Evolutionary conservation across 2,888 invertebrate species (phyloP).

Genomic region (Papilio demoleus): DNA sequence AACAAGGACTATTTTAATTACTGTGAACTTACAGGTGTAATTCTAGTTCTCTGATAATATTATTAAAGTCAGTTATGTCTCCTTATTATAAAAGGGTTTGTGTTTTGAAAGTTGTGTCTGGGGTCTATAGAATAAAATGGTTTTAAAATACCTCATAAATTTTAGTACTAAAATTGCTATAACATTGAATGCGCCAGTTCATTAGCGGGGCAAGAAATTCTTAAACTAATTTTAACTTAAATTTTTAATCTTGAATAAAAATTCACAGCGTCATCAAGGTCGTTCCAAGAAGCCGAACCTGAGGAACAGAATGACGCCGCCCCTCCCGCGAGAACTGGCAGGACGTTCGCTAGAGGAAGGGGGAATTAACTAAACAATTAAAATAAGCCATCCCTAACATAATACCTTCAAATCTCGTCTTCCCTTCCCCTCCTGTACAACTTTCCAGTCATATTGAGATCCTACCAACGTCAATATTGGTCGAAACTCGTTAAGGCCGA

Average conservation of each 20-base stretch:
- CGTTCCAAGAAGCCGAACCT: slow-evolving; percentile 63
- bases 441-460: slow-evolving; percentile 11
- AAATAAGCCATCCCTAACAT: slow-evolving; percentile 31
- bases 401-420: slow-evolving; percentile 41
- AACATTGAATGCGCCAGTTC: background rate
- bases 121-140: too few species aligned
- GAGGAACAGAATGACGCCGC: slow-evolving; percentile 68
- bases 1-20: too few species aligned
- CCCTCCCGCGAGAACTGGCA: slow-evolving; percentile 58
- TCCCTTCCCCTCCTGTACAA: slow-evolving; percentile 38
- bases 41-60: too few species aligned
- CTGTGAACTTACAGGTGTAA: too few species aligned
- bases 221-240: background rate
- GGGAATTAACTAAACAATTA: slow-evolving; percentile 55
- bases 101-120: too few species aligned
- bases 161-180: too few species aligned
- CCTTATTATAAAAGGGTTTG: too few species aligned
- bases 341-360: slow-evolving; percentile 65
- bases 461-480: slow-evolving; percentile 46
- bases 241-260: background rate
- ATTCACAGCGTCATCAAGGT: slow-evolving; percentile 64
- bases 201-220: background rate
- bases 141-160: too few species aligned
- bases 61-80: too few species aligned
- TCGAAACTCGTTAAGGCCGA: slow-evolving; percentile 52